A percentile compares a stretch with the other conserved stretches of the same genome.
phyloP scores from a whole-genome alignment of 2,113 vertebrate genomes.

The Nycticebus coucang region DNA sequence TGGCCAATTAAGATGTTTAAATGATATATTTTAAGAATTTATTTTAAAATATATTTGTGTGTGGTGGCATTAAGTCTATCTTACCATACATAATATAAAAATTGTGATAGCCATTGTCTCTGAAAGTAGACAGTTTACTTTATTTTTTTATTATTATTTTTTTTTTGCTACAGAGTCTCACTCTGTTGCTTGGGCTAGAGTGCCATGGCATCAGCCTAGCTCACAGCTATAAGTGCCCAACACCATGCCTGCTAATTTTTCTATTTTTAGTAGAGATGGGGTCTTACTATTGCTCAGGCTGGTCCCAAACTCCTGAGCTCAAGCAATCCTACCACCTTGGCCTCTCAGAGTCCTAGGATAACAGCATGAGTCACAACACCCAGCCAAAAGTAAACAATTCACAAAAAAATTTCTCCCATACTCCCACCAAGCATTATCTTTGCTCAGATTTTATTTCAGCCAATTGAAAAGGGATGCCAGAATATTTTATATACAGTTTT shows the following conservation, averaged over 20 bases:
- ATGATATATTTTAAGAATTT: background rate
- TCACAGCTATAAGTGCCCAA: too few species aligned
- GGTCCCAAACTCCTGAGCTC: too few species aligned
- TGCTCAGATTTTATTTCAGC: fast-evolving
- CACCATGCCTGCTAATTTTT: too few species aligned
- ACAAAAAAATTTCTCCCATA: background rate
- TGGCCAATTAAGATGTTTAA: background rate
- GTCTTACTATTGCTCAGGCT: too few species aligned
- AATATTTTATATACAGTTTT: background rate
- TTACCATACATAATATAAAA: background rate
- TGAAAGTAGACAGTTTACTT: background rate
- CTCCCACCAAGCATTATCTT: background rate
- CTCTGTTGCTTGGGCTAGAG: too few species aligned
- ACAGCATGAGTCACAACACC: too few species aligned
- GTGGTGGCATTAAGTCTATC: background rate
- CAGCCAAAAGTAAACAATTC: background rate
- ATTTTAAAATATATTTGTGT: conserved; percentile 23
- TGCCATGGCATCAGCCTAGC: too few species aligned
- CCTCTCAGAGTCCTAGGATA: too few species aligned
- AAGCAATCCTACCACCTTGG: too few species aligned
- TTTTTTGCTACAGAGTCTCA: too few species aligned
- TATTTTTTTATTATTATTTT: too few species aligned
- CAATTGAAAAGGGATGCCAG: conserved; percentile 1
- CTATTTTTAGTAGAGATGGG: too few species aligned
- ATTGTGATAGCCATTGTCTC: background rate